phyloP scores from a whole-genome alignment of 1,140 invertebrate genomes.

The Pseudomyrmex cubaensis region DNA sequence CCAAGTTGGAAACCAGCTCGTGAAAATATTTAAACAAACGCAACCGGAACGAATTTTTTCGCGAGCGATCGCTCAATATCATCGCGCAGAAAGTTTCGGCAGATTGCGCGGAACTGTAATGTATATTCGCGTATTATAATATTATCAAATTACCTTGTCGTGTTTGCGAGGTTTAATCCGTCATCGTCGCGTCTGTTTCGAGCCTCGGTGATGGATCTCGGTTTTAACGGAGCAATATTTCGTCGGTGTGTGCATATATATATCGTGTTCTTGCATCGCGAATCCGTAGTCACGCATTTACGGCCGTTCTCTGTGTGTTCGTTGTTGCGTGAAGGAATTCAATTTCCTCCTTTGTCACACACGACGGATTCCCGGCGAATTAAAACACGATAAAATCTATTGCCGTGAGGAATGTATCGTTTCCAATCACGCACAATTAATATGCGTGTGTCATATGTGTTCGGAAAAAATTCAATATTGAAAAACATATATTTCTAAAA shows the following conservation, averaged over 20 bases:
- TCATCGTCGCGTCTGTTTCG: conserved; percentile 34
- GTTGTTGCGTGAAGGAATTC: neutral
- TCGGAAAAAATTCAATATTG: neutral
- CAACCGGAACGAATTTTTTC: conserved; percentile 15
- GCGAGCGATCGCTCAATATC: neutral
- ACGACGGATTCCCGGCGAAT: neutral
- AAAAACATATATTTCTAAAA: neutral
- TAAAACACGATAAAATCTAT: conserved; percentile 20
- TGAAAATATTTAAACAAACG: conserved; percentile 38
- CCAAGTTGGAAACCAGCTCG: conserved; percentile 6
- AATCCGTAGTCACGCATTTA: neutral
- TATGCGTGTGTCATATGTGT: neutral
- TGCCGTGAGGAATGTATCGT: neutral
- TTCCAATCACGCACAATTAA: conserved; percentile 26
- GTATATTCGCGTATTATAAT: neutral
- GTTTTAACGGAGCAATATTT: conserved; percentile 6
- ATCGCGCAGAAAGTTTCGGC: neutral
- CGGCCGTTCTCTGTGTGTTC: no score
- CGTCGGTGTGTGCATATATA: neutral
- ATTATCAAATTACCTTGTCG: conserved; percentile 34
- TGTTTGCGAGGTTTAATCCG: conserved; percentile 16
- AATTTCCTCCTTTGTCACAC: no score
- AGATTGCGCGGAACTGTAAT: neutral
- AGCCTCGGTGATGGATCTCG: conserved; percentile 31
- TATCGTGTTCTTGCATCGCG: no score